A percentile compares a stretch with the other conserved stretches of the same genome.
These are phyloP conservation scores for Malacoraja senta DNA, from an alignment of 2,797 vertebrate species.

Conservation along the genomic window DNA sequence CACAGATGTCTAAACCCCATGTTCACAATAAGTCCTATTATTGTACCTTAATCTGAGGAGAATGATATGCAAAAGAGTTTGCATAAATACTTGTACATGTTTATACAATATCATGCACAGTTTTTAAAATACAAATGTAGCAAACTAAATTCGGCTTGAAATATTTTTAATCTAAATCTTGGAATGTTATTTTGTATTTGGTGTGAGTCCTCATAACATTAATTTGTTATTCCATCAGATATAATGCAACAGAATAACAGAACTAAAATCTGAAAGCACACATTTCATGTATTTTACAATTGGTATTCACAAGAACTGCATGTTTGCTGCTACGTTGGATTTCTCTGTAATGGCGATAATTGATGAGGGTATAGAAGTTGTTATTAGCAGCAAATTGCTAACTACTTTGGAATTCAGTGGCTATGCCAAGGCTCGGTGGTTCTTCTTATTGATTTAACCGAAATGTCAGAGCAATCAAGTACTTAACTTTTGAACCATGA, in stretches of 20 bases:
- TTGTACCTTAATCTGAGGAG: background rate
- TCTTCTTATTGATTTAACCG: background rate
- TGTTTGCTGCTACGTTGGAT: constrained; percentile 53
- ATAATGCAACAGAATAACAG: background rate
- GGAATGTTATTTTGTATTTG: background rate
- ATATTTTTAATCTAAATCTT: background rate
- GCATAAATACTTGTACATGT: background rate
- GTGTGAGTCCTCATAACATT: background rate
- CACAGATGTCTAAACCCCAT: no score
- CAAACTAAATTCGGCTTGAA: background rate
- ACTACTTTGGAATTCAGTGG: background rate
- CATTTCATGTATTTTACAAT: background rate
- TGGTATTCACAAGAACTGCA: constrained; percentile 47
- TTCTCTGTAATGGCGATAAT: constrained; percentile 46
- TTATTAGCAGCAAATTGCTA: background rate
- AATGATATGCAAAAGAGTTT: background rate
- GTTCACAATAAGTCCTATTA: no score
- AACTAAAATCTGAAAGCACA: background rate
- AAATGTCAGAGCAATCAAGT: background rate
- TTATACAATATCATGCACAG: background rate
- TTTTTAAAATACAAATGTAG: background rate
- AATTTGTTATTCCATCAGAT: background rate
- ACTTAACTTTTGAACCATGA: background rate
- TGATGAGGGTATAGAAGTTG: background rate
- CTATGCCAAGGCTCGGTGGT: background rate